Base-by-base conservation (phyloP, 2,797 vertebrate species). In the Antrozous pallidus region DNA sequence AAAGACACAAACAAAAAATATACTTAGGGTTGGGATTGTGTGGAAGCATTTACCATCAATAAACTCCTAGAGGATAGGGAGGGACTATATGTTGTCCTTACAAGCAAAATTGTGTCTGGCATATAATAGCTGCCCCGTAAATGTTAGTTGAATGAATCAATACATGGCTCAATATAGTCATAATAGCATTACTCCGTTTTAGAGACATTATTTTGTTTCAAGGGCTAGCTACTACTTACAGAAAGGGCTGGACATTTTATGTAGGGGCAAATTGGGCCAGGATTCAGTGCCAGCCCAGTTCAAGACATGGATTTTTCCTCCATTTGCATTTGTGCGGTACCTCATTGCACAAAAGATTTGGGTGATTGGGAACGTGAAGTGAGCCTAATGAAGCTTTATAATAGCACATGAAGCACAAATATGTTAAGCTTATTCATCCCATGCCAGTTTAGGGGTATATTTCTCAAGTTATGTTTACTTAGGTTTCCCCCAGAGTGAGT, bases 131-230 rank as follows among this genome's bases (percentile, higher is more conserved):
- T 47, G 31, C 47, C 38, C 36, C 42, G 45, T 78, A 82, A 78
- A 85, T 73, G 38, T 90, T 61, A 45, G 81, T 67, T 70, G 79
- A 91, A 16, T 93, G 69, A 90, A 58, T 90, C 47, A 58, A 0
- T 80, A n/a, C 77, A 58, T 63, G 20, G 45, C 26, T 58, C 63
- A 91, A n/a, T 90, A 80, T 45, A 63, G 83, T 90, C 3, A 65
- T 58, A 78, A 58, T 20, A 58, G 26, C 36, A 81, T 70, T 63
- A 70, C 20, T 75, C 10, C 42, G 51, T 85, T 92, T 91, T 63
- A 77, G 79, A 83, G 33, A 86, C 58, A 75, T 54, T 90, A 81
- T 86, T 95, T 95, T 84, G 36, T 18, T 93, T 96, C 75, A 81
- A 42, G n/a, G 5, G 42, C 85, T 54, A 95, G 8, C 26, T 92